A percentile compares a stretch with the other conserved stretches of the same genome.
phyloP scores from a whole-genome alignment of 2,797 vertebrate genomes.

The Myotis pilosus region DNA sequence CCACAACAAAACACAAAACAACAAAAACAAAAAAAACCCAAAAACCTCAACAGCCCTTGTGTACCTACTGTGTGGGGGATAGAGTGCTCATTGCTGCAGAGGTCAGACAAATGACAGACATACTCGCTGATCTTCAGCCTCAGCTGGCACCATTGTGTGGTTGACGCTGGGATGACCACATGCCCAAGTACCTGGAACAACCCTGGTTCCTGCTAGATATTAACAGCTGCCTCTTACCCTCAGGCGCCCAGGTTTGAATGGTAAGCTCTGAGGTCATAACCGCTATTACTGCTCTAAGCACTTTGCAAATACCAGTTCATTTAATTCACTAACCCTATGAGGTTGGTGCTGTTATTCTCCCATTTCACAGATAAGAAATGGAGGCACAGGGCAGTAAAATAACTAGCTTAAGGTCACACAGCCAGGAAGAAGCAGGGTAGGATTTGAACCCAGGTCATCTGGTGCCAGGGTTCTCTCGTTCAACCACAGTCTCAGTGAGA shows the following conservation, averaged over 20 bases:
- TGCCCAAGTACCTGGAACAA: background rate
- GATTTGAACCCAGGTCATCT: background rate
- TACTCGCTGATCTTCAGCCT: background rate
- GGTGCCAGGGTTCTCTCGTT: background rate
- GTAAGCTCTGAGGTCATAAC: background rate
- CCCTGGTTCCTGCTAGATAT: background rate
- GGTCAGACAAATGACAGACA: background rate
- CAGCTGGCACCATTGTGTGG: background rate
- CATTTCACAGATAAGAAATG: background rate
- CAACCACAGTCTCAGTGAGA: background rate
- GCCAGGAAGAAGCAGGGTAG: background rate
- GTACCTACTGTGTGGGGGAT: background rate
- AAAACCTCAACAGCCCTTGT: background rate
- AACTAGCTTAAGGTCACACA: background rate
- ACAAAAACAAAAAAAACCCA: background rate
- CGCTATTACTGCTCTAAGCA: background rate
- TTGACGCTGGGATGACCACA: background rate
- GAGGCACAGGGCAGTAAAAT: background rate
- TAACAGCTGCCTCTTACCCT: background rate
- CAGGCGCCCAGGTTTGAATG: background rate
- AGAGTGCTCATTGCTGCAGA: background rate
- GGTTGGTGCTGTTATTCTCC: background rate
- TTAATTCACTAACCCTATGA: background rate
- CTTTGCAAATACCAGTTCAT: background rate
- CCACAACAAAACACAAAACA: background rate